Base-by-base conservation (phyloP, 1,140 invertebrate species). In the Drosophila ananassae region DNA sequence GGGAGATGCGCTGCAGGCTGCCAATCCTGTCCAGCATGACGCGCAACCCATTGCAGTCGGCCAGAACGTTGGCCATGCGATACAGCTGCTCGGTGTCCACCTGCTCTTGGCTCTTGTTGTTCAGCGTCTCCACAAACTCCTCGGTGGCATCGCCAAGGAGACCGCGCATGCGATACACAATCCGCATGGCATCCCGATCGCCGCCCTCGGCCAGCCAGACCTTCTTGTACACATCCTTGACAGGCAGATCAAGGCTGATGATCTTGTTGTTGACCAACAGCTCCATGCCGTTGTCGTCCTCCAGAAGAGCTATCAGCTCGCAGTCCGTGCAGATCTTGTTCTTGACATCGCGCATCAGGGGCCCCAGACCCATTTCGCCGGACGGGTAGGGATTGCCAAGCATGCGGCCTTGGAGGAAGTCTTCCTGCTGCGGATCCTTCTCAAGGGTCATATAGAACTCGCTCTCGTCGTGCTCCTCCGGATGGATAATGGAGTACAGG, bases 281-380 rank as follows among this genome's bases (percentile, higher is more conserved):
- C 92, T 99, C 98, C 98, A 99, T 99, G 50, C 98, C 98, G 84
- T 98, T 99, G 91, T 99, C 98, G 92, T 99, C 98, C 92, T 99
- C 98, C 0, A 99, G 92, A 13, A 99, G 92, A 1, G 98, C 98
- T 1, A 99, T 97, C 41, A 99, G 93, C 90, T 99, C 98, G 92
- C 98, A 99, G 93, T 99, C 98, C 81, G 97, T 96, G 89, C 98
- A 99, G 68, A 99, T 98, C 92, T 99, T 99, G 92, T 99, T 99
- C 92, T 99, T 99, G 0, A 99, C 97, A 91, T 99, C 98, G 41
- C 98, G 94, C 98, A 99, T 99, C 0, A 99, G 93, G 0, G 98
- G 98, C 2, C 98, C 98, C 75, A 99, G 94, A 10, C 98, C 98
- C 17, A 96, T 95, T 90, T 99, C 98, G 47, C 96, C 94, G 21